Evolutionary conservation across 2,888 invertebrate genomes (phyloP), one percentile per base, ranked within the genome.

Genomic region (Gisinianus flammeolus): DNA sequence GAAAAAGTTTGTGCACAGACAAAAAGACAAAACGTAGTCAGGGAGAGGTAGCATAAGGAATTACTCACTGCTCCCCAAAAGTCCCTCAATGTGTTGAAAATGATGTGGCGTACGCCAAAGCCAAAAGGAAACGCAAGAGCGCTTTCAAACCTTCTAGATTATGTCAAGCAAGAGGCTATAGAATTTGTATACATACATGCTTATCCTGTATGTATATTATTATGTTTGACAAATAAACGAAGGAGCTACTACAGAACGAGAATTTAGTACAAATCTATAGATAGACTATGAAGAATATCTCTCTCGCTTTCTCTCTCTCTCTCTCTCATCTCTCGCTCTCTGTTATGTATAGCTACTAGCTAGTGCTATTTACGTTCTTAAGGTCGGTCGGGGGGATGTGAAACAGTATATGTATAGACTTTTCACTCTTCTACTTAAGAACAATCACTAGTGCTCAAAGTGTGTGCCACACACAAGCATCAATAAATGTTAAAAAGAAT

Each of bases 401-500:
- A 8, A 12, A 35, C 35, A 35, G 35, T 35, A 8, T 12, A 44
- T 44, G 44, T 44, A 44, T 19, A 44, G 12, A 35, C 35, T 35
- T 35, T 35, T 12, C 35, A 12, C 35, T 35, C n/a, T 35, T 44
- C 44, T 44, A 44, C 44, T 44, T 44, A 44, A 44, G 44, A 44
- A 44, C 44, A 44, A 44, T 44, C 19, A 44, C 2, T 44, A 44
- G 44, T 44, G 44, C 19, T 44, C 44, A 44, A 44, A 44, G 8
- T 44, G 44, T 44, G 44, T 44, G 44, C 44, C 28, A 70, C 54
- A 70, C 70, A 28, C 54, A 70, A 70, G 28, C 54, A 54, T 70
- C 54, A 52, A 70, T 70, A 70, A 70, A 69, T 44, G 44, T 22
- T 44, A 26, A 54, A 54, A 70, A 70, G 30, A 28, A 54, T 28